phyloP scores from a whole-genome alignment of 2,888 invertebrate genomes.

The Sphecodes monilicornis region DNA sequence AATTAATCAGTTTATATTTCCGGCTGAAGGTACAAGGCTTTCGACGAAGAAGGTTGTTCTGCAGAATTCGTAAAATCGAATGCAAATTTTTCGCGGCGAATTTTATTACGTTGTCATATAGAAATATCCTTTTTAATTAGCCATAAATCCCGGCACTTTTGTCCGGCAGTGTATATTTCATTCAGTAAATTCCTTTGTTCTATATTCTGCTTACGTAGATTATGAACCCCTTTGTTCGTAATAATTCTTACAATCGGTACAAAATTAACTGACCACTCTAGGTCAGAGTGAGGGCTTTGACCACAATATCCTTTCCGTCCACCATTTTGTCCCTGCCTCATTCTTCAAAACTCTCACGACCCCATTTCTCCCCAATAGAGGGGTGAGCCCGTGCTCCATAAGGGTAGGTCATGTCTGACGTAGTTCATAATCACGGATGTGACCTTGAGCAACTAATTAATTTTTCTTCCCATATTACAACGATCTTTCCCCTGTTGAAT shows the following conservation, averaged over 20 bases:
- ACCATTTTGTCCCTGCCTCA: conserved; percentile 3
- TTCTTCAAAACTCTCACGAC: conserved; percentile 17
- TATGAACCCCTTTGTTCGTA: conserved; percentile 3
- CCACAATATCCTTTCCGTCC: conserved; percentile 16
- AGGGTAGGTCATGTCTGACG: conserved; percentile 14
- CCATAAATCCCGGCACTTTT: not conserved
- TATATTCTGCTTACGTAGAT: not conserved
- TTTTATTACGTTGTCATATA: not conserved
- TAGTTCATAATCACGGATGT: conserved; percentile 2
- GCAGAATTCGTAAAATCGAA: not conserved
- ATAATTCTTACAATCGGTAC: conserved; percentile 14
- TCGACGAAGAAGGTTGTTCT: not conserved
- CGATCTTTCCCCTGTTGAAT: not conserved
- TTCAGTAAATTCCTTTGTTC: not conserved
- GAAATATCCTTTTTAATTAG: not conserved
- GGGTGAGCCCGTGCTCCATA: conserved; percentile 3
- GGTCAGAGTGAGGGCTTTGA: not conserved
- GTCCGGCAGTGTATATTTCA: not conserved
- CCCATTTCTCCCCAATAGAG: conserved; percentile 2
- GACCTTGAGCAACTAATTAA: not conserved
- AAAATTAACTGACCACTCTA: conserved; percentile 7
- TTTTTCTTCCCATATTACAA: not conserved
- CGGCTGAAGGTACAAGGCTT: not conserved
- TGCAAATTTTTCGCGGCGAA: not conserved
- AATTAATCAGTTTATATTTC: not conserved